Base-by-base conservation (phyloP, 2,113 vertebrate species). In the Cinclus mexicanus region DNA sequence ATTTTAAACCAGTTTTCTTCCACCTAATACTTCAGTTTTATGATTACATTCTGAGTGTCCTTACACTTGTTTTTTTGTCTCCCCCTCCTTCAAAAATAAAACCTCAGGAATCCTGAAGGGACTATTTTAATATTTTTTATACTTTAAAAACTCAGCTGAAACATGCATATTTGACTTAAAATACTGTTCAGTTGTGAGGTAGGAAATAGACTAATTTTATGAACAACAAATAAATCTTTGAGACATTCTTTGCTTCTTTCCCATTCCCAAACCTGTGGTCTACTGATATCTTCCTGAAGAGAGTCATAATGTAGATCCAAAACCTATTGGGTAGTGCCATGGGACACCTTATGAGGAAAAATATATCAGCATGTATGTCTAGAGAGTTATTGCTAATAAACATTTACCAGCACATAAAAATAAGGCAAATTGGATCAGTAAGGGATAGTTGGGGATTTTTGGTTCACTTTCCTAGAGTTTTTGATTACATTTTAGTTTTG, bases 191-290 rank as follows among this genome's bases (percentile, higher is more conserved):
- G 42, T 57, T 76, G 1, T 68, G 24, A 79, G 6, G 18, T 33
- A 19, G 1, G 3, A 64, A 83, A 10, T 21, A 76, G 7, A 1
- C 4, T 41, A 0, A 7, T 86, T 93, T 86, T 64, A 60, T 42
- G 35, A 41, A 83, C 0, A 2, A 76, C 3, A 86, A 35, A 80
- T 69, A 77, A 89, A 84, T 83, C 17, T 10, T 49, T 69, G 37
- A 91, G 26, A 77, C 2, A 17, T 9, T 25, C 14, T 46, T 93
- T 47, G 2, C 6, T 76, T 86, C 28, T 77, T 60, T 3, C 2
- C 3, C 1, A 0, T 63, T 74, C 25, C 52, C 53, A 89, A 83
- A 69, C 12, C 6, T 41, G 7, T 33, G 3, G 4, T 83, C 1
- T 69, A 24, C 31, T 33, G 19, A 33, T 56, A 83, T 25, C 35